Evolutionary conservation across 2,888 invertebrate genomes (phyloP).

Genomic region (Euproctis similis): DNA sequence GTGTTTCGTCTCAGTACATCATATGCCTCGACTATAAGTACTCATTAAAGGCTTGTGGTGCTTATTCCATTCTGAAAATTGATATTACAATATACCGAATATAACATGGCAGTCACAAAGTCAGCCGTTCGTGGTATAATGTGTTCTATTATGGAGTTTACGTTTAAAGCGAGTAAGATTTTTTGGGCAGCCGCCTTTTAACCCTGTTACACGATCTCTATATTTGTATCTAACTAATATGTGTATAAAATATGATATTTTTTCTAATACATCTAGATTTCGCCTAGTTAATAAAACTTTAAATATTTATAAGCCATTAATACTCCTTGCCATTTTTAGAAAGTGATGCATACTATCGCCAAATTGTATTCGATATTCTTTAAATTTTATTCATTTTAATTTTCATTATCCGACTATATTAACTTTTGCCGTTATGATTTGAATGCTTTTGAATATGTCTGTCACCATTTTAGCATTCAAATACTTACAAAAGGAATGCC

Average conservation of each 20-base stretch:
- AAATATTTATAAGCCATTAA: conserved; percentile 2
- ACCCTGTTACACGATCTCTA: neutral
- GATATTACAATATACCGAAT: conserved; percentile 7
- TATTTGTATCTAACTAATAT: no score
- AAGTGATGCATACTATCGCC: no score
- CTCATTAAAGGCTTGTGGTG: conserved; percentile 23
- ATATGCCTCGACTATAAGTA: conserved; percentile 41
- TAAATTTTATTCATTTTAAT: no score
- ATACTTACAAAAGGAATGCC: conserved; percentile 26
- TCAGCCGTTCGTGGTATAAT: conserved; percentile 66
- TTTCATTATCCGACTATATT: no score
- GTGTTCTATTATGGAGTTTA: conserved; percentile 70
- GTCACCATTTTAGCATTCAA: conserved; percentile 23
- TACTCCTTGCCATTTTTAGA: conserved; percentile 14
- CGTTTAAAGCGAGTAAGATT: conserved; percentile 71
- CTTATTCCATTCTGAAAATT: conserved; percentile 7
- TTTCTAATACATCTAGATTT: no score
- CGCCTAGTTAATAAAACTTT: no score
- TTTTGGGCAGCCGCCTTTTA: neutral
- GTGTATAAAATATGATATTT: no score
- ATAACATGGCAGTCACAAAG: conserved; percentile 58
- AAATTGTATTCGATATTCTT: no score
- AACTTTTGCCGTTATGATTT: conserved; percentile 31
- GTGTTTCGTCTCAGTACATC: conserved; percentile 47
- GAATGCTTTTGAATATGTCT: conserved; percentile 29